Evolutionary conservation across 2,888 invertebrate genomes (phyloP).

Genomic region (Stratiomys singularior): DNA sequence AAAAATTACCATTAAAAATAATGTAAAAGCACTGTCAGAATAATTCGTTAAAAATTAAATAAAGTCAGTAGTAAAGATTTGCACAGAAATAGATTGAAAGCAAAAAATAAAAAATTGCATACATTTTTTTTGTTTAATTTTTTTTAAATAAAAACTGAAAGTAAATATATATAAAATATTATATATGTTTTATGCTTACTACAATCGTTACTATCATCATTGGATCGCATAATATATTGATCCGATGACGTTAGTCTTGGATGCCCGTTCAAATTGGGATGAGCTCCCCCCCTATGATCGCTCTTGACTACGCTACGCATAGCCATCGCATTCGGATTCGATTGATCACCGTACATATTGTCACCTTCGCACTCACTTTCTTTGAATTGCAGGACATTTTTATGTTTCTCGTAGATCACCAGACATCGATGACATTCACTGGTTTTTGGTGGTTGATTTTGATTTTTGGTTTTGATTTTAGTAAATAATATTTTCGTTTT

Average conservation of each 20-base stretch:
- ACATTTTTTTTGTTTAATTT: background rate
- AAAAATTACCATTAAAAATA: background rate
- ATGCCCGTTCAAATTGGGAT: slow-evolving; percentile 68
- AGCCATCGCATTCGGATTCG: slow-evolving; percentile 67
- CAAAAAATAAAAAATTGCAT: background rate
- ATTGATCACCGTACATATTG: slow-evolving; percentile 67
- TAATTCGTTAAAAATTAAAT: background rate
- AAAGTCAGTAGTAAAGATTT: background rate
- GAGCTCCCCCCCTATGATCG: slow-evolving; percentile 68
- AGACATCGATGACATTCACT: slow-evolving; percentile 94
- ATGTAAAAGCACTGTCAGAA: slow-evolving; percentile 17
- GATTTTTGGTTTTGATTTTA: slow-evolving; percentile 6
- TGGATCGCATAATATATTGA: slow-evolving; percentile 67
- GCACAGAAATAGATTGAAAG: background rate
- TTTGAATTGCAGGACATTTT: slow-evolving; percentile 95
- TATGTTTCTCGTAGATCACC: slow-evolving; percentile 94
- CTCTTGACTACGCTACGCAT: slow-evolving; percentile 67
- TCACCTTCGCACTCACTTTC: slow-evolving; percentile 86
- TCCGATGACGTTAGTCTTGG: slow-evolving; percentile 68
- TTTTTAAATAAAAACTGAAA: background rate
- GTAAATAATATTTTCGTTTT: slow-evolving; percentile 10
- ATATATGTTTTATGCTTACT: slow-evolving; percentile 63
- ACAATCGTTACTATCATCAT: slow-evolving; percentile 68
- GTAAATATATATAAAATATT: slow-evolving; percentile 28
- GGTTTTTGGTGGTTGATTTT: no score